Conservation (phyloP, 2,797 vertebrate species). For the Naso thynnoides region DNA sequence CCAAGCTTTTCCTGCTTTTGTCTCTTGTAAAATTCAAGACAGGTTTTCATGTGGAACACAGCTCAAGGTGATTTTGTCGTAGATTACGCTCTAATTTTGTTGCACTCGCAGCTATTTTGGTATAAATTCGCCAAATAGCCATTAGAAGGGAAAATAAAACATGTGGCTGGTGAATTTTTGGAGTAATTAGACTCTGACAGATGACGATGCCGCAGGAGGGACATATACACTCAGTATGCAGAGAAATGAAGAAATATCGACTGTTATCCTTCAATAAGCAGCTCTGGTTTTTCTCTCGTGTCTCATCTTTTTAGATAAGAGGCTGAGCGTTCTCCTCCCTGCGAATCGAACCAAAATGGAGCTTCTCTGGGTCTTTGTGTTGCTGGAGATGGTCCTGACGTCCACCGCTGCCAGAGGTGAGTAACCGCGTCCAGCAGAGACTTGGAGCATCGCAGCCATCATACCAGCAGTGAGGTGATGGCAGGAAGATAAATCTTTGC, state of each 20-base stretch:
- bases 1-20: background rate
- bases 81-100: slow-evolving; percentile 22
- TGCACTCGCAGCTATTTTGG: slow-evolving; percentile 12
- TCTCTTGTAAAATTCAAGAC: background rate
- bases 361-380: slow-evolving; percentile 57
- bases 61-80: slow-evolving; percentile 22
- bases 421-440: slow-evolving; percentile 31
- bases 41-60: slow-evolving; percentile 12
- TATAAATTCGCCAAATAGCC: background rate
- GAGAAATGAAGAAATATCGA: background rate
- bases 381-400: slow-evolving; percentile 69
- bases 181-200: background rate
- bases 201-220: background rate
- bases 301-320: slow-evolving; percentile 36
- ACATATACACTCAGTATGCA: too few species aligned
- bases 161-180: slow-evolving; percentile 3
- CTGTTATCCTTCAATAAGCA: background rate
- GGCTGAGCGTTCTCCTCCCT: background rate
- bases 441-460: rapidly evolving
- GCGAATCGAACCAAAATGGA: slow-evolving; percentile 57
- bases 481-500: slow-evolving; percentile 4
- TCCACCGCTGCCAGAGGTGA: slow-evolving; percentile 75
- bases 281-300: background rate
- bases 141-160: slow-evolving; percentile 28
- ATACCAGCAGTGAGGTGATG: background rate